Conservation (phyloP, 2,113 vertebrate species). For the Melanostigma gelatinosum region DNA sequence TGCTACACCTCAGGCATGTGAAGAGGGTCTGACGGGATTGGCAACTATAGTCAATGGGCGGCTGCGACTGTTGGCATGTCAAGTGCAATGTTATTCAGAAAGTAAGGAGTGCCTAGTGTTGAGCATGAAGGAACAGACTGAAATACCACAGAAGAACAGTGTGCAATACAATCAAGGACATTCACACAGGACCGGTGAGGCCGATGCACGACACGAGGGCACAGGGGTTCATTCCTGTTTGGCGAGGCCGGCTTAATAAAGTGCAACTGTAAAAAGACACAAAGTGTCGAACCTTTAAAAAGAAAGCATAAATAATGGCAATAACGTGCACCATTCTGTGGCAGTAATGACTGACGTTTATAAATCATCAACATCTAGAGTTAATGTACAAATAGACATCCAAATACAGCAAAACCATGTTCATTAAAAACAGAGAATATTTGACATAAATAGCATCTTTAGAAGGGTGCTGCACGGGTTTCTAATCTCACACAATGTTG, state of each 20-base stretch:
- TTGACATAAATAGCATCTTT: neutral
- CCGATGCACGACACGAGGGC: neutral
- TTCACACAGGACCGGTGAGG: neutral
- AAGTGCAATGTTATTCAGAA: conserved; percentile 36
- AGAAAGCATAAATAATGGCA: conserved; percentile 21
- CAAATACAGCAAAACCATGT: conserved; percentile 5
- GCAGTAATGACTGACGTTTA: neutral
- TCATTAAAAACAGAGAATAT: neutral
- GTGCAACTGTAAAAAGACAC: conserved; percentile 1
- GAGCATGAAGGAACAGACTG: neutral
- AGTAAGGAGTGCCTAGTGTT: conserved; percentile 11
- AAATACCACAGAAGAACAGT: conserved; percentile 19
- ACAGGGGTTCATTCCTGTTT: conserved; percentile 65
- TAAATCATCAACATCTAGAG: neutral
- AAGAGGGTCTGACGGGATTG: conserved; percentile 7
- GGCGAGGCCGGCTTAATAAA: conserved; percentile 10
- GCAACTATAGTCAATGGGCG: conserved; percentile 22
- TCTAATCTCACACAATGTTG: neutral
- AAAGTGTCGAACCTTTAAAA: neutral
- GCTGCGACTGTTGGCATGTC: conserved; percentile 20
- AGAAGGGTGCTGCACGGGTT: neutral
- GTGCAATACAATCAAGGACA: conserved; percentile 1
- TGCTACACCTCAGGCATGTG: conserved; percentile 43
- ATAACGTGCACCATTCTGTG: neutral
- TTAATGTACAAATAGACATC: conserved; percentile 24